phyloP scores from a whole-genome alignment of 2,113 vertebrate genomes.

The Oncorhynchus tshawytscha region DNA sequence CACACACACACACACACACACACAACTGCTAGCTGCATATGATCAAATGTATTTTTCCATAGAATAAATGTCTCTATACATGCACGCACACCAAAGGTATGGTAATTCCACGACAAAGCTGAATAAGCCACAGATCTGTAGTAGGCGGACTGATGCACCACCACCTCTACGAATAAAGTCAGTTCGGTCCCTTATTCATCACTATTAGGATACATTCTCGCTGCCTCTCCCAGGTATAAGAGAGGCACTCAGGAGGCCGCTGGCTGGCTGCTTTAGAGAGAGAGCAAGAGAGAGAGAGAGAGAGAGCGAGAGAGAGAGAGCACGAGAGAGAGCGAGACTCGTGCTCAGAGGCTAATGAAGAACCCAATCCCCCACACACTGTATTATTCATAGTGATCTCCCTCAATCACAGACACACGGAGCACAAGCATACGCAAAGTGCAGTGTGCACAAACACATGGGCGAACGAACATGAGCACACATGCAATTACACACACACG shows the following conservation, averaged over 20 bases:
- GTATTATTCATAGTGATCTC: slow-evolving; percentile 44
- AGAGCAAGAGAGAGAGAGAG: neutral
- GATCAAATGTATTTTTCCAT: neutral
- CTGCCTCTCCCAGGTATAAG: neutral
- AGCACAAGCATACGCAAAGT: slow-evolving; percentile 11
- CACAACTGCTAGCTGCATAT: neutral
- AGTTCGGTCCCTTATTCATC: neutral
- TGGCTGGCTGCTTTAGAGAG: neutral
- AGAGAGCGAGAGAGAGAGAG: neutral
- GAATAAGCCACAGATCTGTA: neutral
- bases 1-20: no score
- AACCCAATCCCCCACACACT: slow-evolving; percentile 21
- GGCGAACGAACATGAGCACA: neutral
- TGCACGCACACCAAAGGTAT: no score
- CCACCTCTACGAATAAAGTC: neutral
- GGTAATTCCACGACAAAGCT: neutral
- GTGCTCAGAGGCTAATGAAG: slow-evolving; percentile 26
- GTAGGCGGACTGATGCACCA: neutral
- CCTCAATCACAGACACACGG: neutral
- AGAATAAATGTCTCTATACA: no score
- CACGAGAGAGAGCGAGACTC: neutral
- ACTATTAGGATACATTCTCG: neutral
- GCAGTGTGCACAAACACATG: neutral
- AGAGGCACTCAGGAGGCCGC: neutral
- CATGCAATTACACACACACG: slow-evolving; percentile 21